Evolutionary conservation across 2,888 invertebrate species (phyloP), one percentile per base, ranked within the genome.

Genomic region (Therioaphis trifolii): DNA sequence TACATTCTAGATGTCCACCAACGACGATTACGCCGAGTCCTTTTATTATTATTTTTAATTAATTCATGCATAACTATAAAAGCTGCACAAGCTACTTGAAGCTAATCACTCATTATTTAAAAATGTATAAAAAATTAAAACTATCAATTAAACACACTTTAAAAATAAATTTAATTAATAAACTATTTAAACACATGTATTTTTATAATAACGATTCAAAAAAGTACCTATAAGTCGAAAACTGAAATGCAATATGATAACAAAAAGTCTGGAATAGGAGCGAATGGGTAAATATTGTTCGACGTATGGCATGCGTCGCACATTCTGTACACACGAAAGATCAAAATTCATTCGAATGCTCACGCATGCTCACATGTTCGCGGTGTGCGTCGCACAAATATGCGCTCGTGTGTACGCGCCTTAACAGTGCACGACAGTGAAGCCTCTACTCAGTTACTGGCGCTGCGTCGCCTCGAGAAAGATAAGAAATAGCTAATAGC

Each of bases 1-100:
- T 29, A 63, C 15, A 63, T 63, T 63, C n/a, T 63, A n/a, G 63
- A 63, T 29, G 21, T 63, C 63, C 29, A 63, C 63, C 63, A 63
- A 18, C 29, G 63, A 7, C 63, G 29, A 63, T 63, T 63, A 63
- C 63, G 63, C 29, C 63, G 29, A 63, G 63, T 63, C 63, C 29
- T 29, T 63, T 63, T 63, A 46, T 46, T 46, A 14, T 14, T 46
- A 14, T 63, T 29, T 27, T 63, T 29, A 63, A 24, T 58, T 35
- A 63, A 29, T 63, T 63, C 63, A n/a, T 63, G 15, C 63, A 29
- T 63, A 7, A 63, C 29, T 4, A 63, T 63, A 58, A 58, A 61
- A 61, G 11, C 27, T 61, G 61, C 27, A 55, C 21, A 55, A 21
- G 55, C 55, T 55, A 55, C 21, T 61, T 61, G 27, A 27, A 61